Conservation (phyloP, 2,113 vertebrate species). For the Dromaius novaehollandiae region DNA sequence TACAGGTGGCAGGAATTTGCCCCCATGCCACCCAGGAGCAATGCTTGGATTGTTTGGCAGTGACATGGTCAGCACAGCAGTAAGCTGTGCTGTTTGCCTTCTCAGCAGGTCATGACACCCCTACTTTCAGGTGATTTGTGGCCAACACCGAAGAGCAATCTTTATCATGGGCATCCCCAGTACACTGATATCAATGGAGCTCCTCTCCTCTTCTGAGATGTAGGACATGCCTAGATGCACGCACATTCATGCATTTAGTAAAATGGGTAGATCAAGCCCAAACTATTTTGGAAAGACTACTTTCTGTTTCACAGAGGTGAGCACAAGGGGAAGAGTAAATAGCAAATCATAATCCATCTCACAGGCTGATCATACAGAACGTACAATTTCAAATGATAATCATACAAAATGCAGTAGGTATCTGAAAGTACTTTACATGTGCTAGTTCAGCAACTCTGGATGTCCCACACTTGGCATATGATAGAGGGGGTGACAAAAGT, state of each 20-base stretch:
- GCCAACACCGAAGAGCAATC: not conserved
- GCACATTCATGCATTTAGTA: not conserved
- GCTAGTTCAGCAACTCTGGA: not conserved
- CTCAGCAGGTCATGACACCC: not conserved
- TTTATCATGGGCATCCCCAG: not conserved
- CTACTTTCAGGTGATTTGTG: not conserved
- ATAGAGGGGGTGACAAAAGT: not conserved
- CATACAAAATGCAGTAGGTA: not conserved
- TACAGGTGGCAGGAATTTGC: not conserved
- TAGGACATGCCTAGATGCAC: not conserved
- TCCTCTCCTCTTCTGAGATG: not conserved
- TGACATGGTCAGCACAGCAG: not conserved
- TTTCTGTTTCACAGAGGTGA: not conserved
- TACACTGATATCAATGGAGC: not conserved
- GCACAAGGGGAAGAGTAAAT: not conserved
- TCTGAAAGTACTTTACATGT: not conserved
- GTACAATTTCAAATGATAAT: not conserved
- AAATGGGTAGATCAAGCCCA: not conserved
- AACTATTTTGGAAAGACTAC: not conserved
- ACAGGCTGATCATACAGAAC: not conserved
- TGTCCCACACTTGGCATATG: not conserved
- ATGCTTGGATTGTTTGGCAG: not conserved
- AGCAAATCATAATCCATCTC: not conserved
- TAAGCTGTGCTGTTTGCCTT: not conserved
- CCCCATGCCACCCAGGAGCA: conserved; percentile 12